A percentile compares a stretch with the other conserved stretches of the same genome.
phyloP scores from a whole-genome alignment of 2,888 invertebrate genomes.

The Saturnia pavonia region DNA sequence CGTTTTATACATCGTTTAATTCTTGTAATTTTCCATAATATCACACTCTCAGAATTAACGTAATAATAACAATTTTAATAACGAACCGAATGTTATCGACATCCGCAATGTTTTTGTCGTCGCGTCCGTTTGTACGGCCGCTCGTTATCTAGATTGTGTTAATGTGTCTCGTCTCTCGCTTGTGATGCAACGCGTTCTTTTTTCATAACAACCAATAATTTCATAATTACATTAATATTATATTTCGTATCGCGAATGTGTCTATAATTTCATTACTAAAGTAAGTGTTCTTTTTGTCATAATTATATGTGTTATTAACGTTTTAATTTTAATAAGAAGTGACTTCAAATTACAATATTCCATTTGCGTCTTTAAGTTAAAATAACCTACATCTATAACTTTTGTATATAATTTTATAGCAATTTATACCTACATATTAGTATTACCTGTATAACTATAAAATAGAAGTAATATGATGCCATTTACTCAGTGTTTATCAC shows the following conservation, averaged over 20 bases:
- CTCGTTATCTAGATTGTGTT: conserved; percentile 44
- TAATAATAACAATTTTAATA: background rate
- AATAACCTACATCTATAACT: background rate
- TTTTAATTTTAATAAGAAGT: background rate
- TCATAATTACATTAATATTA: background rate
- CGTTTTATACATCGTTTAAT: too few species aligned
- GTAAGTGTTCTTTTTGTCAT: background rate
- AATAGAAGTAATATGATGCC: background rate
- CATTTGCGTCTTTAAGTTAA: too few species aligned
- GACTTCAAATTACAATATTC: too few species aligned
- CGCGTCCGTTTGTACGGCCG: conserved; percentile 31
- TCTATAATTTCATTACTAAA: background rate
- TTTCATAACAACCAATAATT: conserved; percentile 21
- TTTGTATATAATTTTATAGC: background rate
- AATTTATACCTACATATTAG: too few species aligned
- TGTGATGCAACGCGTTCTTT: conserved; percentile 35
- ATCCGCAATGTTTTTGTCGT: conserved; percentile 40
- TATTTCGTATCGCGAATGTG: background rate
- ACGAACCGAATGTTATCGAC: conserved; percentile 28
- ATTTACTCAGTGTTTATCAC: background rate
- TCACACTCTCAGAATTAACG: too few species aligned
- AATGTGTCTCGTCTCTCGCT: conserved; percentile 34
- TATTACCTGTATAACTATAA: too few species aligned
- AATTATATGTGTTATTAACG: background rate
- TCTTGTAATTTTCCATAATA: too few species aligned